Evolutionary conservation across 2,797 vertebrate species (phyloP).

Genomic region (Ciconia nigra): DNA sequence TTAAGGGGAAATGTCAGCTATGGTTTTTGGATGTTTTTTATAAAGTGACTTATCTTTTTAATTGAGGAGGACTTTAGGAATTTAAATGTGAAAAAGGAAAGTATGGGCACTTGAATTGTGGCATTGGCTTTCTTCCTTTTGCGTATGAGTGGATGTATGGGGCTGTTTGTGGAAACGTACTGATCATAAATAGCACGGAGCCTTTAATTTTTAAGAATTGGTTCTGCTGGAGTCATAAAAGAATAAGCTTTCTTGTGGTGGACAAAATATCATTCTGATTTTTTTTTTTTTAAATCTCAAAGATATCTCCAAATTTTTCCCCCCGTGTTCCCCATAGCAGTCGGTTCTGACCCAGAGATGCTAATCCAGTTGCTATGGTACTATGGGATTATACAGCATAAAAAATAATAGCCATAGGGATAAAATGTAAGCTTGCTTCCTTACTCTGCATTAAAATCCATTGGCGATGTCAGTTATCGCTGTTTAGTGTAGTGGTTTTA

Average conservation of each 20-base stretch:
- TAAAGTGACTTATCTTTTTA: background rate
- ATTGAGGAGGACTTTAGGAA: background rate
- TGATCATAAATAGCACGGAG: background rate
- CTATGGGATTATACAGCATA: background rate
- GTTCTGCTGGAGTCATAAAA: background rate
- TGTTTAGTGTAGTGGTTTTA: background rate
- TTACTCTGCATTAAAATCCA: background rate
- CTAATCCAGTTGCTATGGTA: background rate
- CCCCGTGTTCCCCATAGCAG: background rate
- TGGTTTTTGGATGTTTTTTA: background rate
- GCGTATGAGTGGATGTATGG: no score
- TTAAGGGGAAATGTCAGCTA: background rate
- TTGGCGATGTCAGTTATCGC: background rate
- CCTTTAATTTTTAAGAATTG: background rate
- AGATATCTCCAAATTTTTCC: background rate
- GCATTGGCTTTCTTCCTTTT: background rate
- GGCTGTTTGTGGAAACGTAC: background rate
- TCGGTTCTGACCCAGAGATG: background rate
- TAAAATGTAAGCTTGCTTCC: background rate
- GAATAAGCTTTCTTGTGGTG: background rate
- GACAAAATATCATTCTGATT: background rate
- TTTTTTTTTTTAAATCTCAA: background rate
- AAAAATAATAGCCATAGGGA: background rate
- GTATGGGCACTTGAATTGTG: background rate
- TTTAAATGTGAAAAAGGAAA: background rate